Evolutionary conservation across 2,888 invertebrate species (phyloP).

Genomic region (Smittia sp.): DNA sequence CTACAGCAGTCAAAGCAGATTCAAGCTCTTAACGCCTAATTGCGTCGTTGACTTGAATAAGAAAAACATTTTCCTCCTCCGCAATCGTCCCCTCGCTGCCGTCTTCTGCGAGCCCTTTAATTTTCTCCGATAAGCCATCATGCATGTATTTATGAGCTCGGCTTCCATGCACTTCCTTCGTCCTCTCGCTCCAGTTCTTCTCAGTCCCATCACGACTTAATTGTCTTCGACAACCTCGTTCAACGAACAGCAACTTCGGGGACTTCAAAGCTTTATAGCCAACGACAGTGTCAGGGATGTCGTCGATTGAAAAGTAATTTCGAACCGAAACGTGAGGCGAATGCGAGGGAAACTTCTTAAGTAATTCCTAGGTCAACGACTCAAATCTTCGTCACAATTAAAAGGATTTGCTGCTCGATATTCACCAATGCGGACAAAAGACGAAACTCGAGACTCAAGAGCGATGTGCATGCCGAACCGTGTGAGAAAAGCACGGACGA

Average conservation of each 20-base stretch:
- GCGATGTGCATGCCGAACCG: background rate
- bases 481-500: background rate
- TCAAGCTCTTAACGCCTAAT: constrained; percentile 16
- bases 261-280: background rate
- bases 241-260: background rate
- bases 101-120: background rate
- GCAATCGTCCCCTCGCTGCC: background rate
- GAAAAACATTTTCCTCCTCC: background rate
- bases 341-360: background rate
- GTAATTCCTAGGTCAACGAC: background rate
- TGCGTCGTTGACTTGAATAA: constrained; percentile 20
- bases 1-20: constrained; percentile 23
- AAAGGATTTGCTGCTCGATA: background rate
- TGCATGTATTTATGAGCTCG: constrained; percentile 28
- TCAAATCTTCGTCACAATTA: background rate
- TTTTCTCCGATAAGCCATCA: constrained; percentile 11
- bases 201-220: constrained; percentile 34
- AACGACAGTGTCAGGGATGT: background rate
- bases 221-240: constrained; percentile 35
- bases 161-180: constrained; percentile 13
- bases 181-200: background rate
- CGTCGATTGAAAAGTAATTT: constrained; percentile 35
- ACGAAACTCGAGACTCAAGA: background rate
- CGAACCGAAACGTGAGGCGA: constrained; percentile 26
- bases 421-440: background rate